These are phyloP conservation scores for Paratilapia polleni DNA, from an alignment of 2,113 vertebrate genomes.

Conservation along the genomic window DNA sequence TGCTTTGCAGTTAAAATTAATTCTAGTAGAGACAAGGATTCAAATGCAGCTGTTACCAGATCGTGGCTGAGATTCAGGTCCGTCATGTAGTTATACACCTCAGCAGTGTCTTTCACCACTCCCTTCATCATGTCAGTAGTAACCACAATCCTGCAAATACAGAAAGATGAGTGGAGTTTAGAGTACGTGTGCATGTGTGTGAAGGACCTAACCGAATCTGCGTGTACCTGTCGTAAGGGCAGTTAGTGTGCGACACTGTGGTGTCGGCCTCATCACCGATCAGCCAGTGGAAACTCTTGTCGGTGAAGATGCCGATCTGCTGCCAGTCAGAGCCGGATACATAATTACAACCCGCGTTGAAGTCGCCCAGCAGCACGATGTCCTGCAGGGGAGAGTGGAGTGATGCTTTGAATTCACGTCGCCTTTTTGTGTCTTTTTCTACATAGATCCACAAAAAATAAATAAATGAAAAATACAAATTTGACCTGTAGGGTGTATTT, in stretches of 20 bases:
- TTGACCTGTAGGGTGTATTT: slow-evolving; percentile 28
- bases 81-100: slow-evolving; percentile 82
- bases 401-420: accelerated
- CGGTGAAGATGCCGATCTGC: slow-evolving; percentile 85
- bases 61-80: slow-evolving; percentile 79
- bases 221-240: slow-evolving; percentile 88
- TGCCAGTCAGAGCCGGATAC: slow-evolving; percentile 80
- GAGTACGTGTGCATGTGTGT: not conserved
- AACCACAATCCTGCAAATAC: slow-evolving; percentile 84
- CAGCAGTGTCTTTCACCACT: slow-evolving; percentile 76
- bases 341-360: slow-evolving; percentile 89
- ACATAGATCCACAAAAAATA: not conserved
- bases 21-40: accelerated
- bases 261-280: slow-evolving; percentile 84
- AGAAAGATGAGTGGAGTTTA: not conserved
- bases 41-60: slow-evolving; percentile 74
- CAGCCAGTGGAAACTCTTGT: slow-evolving; percentile 88
- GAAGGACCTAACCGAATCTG: not conserved
- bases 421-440: not conserved
- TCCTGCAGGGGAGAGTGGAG: slow-evolving; percentile 73
- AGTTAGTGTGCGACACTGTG: slow-evolving; percentile 84
- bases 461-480: not conserved
- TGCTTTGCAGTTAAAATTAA: not conserved
- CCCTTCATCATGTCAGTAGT: slow-evolving; percentile 80
- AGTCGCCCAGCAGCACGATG: slow-evolving; percentile 91